Conservation (phyloP, 92 coral and sea anemone species). For the Paramuricea clavata region DNA sequence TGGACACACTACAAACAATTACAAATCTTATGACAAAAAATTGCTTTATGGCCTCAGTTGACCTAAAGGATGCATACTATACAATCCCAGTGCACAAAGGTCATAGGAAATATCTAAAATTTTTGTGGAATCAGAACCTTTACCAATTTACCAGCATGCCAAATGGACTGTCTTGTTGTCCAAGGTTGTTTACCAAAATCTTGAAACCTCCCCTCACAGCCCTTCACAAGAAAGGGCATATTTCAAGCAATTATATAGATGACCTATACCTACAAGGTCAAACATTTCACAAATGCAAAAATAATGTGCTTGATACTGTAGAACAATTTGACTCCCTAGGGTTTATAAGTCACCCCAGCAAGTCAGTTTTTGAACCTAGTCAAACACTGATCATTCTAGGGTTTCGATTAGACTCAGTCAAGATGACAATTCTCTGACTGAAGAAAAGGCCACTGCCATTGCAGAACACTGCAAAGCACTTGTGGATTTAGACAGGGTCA, state of each 20-base stretch:
- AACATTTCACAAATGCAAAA: conserved; percentile 1
- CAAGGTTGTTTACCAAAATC: conserved; percentile 10
- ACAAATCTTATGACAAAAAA: not conserved
- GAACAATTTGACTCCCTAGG: conserved; percentile 46
- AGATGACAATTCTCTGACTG: conserved; percentile 66
- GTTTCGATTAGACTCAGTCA: conserved; percentile 57
- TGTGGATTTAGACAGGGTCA: conserved; percentile 18
- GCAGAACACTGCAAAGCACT: conserved; percentile 30
- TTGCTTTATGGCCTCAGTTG: too few species aligned
- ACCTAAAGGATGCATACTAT: too few species aligned
- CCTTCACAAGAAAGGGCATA: conserved; percentile 9
- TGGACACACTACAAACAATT: conserved; percentile 3
- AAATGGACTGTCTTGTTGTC: conserved; percentile 16
- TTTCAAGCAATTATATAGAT: conserved; percentile 62
- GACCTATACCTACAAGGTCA: conserved; percentile 62
- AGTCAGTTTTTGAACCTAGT: conserved; percentile 56
- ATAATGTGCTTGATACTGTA: conserved; percentile 11
- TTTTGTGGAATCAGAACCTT: too few species aligned
- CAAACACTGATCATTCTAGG: conserved; percentile 58
- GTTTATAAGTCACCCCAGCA: conserved; percentile 57
- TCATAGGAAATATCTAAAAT: too few species aligned
- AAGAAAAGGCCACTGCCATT: conserved; percentile 13
- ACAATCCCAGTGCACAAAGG: too few species aligned
- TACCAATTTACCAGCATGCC: too few species aligned
- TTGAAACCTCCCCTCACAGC: conserved; percentile 6